Evolutionary conservation across 2,888 invertebrate genomes (phyloP), one percentile per base, ranked within the genome.

Genomic region (Cerceris rybyensis): DNA sequence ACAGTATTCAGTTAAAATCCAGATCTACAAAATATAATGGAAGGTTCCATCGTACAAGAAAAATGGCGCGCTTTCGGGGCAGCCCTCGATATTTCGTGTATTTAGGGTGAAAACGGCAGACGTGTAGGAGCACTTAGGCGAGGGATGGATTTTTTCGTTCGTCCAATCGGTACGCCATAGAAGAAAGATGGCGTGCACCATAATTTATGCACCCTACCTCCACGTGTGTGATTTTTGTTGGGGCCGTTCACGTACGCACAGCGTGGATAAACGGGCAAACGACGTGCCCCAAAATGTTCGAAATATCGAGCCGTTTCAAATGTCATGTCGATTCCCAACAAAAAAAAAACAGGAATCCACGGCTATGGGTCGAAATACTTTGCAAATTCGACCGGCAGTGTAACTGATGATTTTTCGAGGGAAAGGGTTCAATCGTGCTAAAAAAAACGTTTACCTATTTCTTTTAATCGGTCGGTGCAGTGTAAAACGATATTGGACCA

Each of bases 191-290:
- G 87, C 88, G 88, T 58, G 70, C 77, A n/a, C 69, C 76, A 75
- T 87, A 87, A 87, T 88, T 86, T 88, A 88, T 88, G 86, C 88
- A 87, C 88, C 88, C 88, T 80, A 81, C 77, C 80, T 78, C 84
- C 77, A 73, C 75, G 82, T 82, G 82, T 80, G 85, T 86, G 85
- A 86, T 86, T 86, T 86, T 84, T 75, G 81, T 65, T 75, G 69
- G 80, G 69, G 75, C 75, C 60, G 73, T 76, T 14, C 75, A 52
- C 75, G 66, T 76, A 70, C 60, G 58, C 71, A 50, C 9, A 70
- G 80, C 68, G 59, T 75, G 86, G 79, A 86, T 81, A 83, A 78
- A 60, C 71, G 43, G 71, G 66, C 85, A 85, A 84, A 85, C 84
- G 85, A 86, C 82, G 79, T 68, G 70, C 39, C 72, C 49, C 50